Evolutionary conservation across 2,888 invertebrate genomes (phyloP).

Genomic region (Melanchra persicariae): DNA sequence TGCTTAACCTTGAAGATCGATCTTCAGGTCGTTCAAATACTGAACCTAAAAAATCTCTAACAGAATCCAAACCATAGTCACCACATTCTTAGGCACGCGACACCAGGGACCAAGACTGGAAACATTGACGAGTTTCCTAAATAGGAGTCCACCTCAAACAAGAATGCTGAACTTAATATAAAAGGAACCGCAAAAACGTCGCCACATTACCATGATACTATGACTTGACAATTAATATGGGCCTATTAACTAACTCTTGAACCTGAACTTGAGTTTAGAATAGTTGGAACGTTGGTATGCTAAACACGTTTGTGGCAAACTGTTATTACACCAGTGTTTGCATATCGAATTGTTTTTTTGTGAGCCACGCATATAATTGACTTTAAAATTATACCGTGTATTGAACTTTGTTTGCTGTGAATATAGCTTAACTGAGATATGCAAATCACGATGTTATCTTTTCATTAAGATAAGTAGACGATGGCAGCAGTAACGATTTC

Average conservation of each 20-base stretch:
- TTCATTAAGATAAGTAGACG: neutral
- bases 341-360: constrained; percentile 17
- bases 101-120: constrained; percentile 71
- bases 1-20: no score
- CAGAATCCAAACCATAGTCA: constrained; percentile 48
- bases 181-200: constrained; percentile 68
- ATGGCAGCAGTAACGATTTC: neutral
- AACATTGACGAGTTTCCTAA: constrained; percentile 83
- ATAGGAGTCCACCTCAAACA: constrained; percentile 73
- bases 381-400: constrained; percentile 14
- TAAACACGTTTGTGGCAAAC: constrained; percentile 29
- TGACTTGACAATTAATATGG: constrained; percentile 61
- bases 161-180: constrained; percentile 78
- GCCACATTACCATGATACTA: constrained; percentile 61
- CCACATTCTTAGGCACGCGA: constrained; percentile 79
- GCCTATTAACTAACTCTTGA: constrained; percentile 43
- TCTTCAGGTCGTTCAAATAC: neutral
- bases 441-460: constrained; percentile 6
- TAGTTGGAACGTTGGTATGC: constrained; percentile 33
- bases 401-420: constrained; percentile 3
- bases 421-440: neutral
- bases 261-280: constrained; percentile 40
- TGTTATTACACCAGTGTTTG: constrained; percentile 29
- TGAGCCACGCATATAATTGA: neutral
- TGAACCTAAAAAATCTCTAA: neutral